Percentiles rank a stretch among this genome's conserved stretches.
phyloP scores from a whole-genome alignment of 2,888 invertebrate genomes.

The Drosophila dives region DNA sequence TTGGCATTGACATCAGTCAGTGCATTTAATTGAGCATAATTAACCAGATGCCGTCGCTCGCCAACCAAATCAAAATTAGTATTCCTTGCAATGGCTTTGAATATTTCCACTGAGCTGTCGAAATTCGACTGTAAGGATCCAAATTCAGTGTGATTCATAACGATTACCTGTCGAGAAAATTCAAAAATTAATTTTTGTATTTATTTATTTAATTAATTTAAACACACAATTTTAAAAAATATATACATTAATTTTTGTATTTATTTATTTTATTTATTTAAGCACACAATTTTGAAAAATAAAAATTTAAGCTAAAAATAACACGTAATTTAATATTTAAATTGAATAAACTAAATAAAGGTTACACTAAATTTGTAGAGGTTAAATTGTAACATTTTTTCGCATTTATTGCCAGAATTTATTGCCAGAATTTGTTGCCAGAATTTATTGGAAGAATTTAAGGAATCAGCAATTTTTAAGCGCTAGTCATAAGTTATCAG shows the following conservation, averaged over 20 bases:
- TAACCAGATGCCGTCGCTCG: slow-evolving; percentile 41
- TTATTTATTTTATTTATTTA: background rate
- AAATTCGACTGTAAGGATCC: slow-evolving; percentile 21
- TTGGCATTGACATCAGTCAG: slow-evolving; percentile 9
- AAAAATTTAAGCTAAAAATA: background rate
- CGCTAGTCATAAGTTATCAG: background rate
- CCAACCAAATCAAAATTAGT: slow-evolving; percentile 45
- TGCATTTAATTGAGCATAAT: slow-evolving; percentile 26
- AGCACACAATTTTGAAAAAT: background rate
- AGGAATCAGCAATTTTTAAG: background rate
- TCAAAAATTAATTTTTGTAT: background rate
- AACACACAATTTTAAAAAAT: background rate
- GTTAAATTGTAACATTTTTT: background rate
- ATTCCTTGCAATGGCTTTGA: slow-evolving; percentile 47
- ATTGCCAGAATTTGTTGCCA: background rate
- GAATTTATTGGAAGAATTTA: background rate
- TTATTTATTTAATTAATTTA: background rate
- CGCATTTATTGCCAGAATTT: background rate
- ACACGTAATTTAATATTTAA: background rate
- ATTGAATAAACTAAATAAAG: background rate
- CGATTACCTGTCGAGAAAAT: slow-evolving; percentile 60
- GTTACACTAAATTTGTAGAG: background rate
- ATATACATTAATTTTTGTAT: background rate
- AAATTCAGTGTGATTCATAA: slow-evolving; percentile 70
- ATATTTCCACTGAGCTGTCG: slow-evolving; percentile 43